Percentiles rank a stretch among this genome's conserved stretches.
These are phyloP conservation scores for Actinia equina DNA, from an alignment of 64 coral and sea anemone genomes.

Conservation along the genomic window DNA sequence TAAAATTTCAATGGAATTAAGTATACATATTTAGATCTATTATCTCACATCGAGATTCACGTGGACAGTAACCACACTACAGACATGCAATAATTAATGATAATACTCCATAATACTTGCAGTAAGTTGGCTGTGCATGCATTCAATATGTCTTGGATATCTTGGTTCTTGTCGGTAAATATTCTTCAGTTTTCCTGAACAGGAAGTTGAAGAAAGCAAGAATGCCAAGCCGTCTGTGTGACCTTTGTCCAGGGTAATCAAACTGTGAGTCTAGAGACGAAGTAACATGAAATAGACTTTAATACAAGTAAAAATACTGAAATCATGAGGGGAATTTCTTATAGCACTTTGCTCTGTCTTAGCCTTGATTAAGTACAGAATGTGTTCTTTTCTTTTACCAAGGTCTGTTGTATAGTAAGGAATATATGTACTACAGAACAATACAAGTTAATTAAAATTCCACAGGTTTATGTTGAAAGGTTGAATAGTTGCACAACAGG, in stretches of 20 bases:
- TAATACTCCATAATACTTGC: not conserved
- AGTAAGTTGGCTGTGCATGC: not conserved
- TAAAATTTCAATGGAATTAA: no score
- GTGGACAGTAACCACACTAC: no score
- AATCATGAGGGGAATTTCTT: no score
- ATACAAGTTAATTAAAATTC: no score
- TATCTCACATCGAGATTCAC: not conserved
- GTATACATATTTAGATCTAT: not conserved
- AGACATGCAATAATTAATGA: not conserved
- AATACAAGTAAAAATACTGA: no score
- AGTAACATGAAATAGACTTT: not conserved
- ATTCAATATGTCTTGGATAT: constrained; percentile 52
- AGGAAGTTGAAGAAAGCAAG: constrained; percentile 89
- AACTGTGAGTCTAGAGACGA: constrained; percentile 43
- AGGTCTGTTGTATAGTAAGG: no score
- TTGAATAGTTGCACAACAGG: no score
- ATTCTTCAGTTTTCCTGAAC: constrained; percentile 78
- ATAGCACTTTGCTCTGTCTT: no score
- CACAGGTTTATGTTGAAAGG: no score
- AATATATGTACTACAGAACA: no score
- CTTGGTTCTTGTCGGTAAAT: constrained; percentile 83
- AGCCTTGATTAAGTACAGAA: no score
- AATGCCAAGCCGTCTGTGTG: constrained; percentile 68
- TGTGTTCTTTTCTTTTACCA: no score
- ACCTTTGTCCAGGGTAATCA: constrained; percentile 75